These are phyloP conservation scores for Orgyia antiqua DNA, from an alignment of 2,888 invertebrate genomes.

Conservation along the genomic window DNA sequence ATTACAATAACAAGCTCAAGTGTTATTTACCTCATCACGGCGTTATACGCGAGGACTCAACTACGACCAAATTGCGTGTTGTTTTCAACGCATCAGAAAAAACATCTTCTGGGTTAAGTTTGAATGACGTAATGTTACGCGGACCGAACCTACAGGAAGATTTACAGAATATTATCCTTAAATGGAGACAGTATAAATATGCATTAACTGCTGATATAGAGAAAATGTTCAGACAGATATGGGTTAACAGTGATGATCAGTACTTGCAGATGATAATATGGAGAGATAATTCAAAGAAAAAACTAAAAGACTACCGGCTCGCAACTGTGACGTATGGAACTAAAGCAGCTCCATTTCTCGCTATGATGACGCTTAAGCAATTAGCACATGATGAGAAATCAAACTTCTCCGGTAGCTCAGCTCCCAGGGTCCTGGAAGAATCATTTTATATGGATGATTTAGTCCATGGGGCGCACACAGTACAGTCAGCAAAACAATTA, in stretches of 20 bases:
- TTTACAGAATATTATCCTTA: constrained; percentile 8
- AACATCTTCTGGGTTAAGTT: not conserved
- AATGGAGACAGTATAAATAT: constrained; percentile 10
- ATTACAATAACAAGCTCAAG: not conserved
- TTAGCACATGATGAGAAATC: not conserved
- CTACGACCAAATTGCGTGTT: constrained; percentile 1
- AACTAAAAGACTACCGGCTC: constrained; percentile 1
- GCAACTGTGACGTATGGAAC: constrained; percentile 3
- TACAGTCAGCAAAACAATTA: constrained; percentile 1
- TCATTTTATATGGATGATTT: too few relatives aligned
- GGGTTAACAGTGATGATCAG: constrained; percentile 6
- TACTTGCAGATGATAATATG: constrained; percentile 1
- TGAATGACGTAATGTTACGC: constrained; percentile 7
- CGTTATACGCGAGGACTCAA: not conserved
- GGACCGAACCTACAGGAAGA: constrained; percentile 16
- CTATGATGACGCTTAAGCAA: not conserved
- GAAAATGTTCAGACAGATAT: constrained; percentile 13
- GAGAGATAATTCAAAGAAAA: not conserved
- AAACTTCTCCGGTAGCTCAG: not conserved
- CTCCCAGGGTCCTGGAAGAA: not conserved
- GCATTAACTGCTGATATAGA: constrained; percentile 14
- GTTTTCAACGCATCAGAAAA: constrained; percentile 2
- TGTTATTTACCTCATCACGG: constrained; percentile 2
- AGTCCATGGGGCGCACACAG: not conserved
- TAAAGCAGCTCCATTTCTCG: not conserved